Evolutionary conservation across 2,888 invertebrate species (phyloP), one percentile per base, ranked within the genome.

Genomic region (Dasysyrphus albostriatus): DNA sequence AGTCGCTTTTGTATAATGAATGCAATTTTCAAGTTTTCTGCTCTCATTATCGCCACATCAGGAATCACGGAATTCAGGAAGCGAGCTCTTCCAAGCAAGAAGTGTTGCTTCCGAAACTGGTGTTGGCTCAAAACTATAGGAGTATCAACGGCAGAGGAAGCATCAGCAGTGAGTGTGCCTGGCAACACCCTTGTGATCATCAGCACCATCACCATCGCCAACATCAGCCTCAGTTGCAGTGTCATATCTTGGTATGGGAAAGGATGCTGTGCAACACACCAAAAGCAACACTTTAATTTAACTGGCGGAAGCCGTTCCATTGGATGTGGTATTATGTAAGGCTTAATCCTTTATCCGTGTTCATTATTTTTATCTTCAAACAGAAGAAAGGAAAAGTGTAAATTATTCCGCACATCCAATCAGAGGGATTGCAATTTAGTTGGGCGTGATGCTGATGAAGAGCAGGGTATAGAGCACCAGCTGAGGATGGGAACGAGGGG

Each of bases 361-460:
- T 91, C 91, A 91, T 91, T 91, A 91, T 90, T 91, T 91, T 91
- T 91, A 91, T 91, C 90, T 91, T 89, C 83, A 83, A 83, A 83
- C 69, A 83, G 83, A 87, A 87, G 87, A 87, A 87, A 87, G 87
- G 87, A 87, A 87, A 87, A 87, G 87, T 87, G 87, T 87, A 87
- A 87, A 87, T 87, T 87, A 87, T 87, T 87, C 87, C 80, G 88
- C 79, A 88, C 83, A 88, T 88, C 88, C 91, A 92, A 91, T 92
- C 91, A 91, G 90, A 91, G 91, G 91, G 90, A 91, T 92, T 91
- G 91, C 91, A 92, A 91, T 92, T 91, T 91, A 91, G 91, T 78
- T 83, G 78, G 87, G 82, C 56, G 83, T 70, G 32, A 56, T 59
- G 51, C 44, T 19, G 69, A 16, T 29, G 19, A 10, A 39, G 39